Evolutionary conservation across 2,888 invertebrate species (phyloP).

Genomic region (Chaetoderma sp.): DNA sequence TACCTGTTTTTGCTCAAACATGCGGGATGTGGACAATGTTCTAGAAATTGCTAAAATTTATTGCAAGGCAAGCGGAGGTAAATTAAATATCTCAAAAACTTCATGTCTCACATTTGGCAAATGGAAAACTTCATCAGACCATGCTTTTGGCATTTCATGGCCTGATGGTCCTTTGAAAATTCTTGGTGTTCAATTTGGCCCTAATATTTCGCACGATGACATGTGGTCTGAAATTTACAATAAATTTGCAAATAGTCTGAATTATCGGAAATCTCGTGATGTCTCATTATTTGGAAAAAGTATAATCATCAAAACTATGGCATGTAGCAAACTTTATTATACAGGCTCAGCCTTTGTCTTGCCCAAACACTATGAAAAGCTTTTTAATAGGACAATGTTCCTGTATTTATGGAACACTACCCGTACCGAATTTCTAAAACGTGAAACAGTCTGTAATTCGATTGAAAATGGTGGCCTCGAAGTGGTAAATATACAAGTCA

Average conservation of each 20-base stretch:
- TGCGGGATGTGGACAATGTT: neutral
- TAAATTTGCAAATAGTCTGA: neutral
- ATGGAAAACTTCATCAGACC: neutral
- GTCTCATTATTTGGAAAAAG: conserved; percentile 5
- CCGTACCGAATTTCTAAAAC: no score
- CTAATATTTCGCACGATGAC: neutral
- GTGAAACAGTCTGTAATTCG: no score
- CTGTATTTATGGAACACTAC: no score
- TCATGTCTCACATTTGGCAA: neutral
- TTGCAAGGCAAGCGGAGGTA: neutral
- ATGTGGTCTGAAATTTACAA: neutral
- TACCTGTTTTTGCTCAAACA: neutral
- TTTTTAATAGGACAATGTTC: no score
- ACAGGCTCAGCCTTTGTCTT: neutral
- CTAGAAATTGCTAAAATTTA: neutral
- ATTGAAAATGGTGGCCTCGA: no score
- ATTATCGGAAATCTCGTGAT: neutral
- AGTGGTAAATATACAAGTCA: no score
- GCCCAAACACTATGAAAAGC: no score
- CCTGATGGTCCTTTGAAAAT: neutral
- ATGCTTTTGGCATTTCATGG: conserved; percentile 3
- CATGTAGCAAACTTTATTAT: neutral
- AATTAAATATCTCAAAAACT: neutral
- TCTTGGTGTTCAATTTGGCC: neutral
- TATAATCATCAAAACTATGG: neutral